phyloP scores from a whole-genome alignment of 2,113 vertebrate species.

The Leiothrix lutea region DNA sequence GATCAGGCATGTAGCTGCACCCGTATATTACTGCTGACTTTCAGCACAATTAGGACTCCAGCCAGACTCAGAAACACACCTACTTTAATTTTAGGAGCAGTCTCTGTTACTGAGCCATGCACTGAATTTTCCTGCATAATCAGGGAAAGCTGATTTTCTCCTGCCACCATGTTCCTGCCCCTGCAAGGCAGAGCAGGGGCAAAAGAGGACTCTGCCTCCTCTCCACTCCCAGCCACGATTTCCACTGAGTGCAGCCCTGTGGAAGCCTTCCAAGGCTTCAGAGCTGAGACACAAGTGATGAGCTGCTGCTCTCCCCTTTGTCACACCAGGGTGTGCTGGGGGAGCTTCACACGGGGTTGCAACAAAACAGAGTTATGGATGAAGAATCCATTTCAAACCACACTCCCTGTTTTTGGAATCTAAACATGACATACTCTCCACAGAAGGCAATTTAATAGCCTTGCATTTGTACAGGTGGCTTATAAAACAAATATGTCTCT shows the following conservation, averaged over 20 bases:
- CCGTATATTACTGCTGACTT: neutral
- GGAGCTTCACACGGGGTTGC: neutral
- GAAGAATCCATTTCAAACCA: neutral
- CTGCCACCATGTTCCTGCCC: neutral
- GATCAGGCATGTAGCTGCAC: neutral
- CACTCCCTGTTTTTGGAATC: neutral
- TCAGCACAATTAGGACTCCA: neutral
- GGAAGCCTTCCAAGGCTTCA: too few relatives aligned
- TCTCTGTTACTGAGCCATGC: neutral
- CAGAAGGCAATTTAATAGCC: constrained; percentile 55
- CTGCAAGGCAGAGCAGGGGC: neutral
- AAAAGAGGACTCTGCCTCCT: neutral
- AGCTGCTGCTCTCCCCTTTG: accelerated
- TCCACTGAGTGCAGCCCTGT: too few relatives aligned
- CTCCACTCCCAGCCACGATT: accelerated
- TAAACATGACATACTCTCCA: neutral
- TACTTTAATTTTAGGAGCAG: neutral
- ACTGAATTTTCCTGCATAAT: neutral
- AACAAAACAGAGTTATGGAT: neutral
- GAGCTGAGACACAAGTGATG: neutral
- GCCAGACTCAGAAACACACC: neutral
- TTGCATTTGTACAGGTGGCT: constrained; percentile 44
- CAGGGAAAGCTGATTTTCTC: neutral
- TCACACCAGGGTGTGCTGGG: neutral
- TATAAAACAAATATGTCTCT: constrained; percentile 36